Conservation (phyloP, 2,113 vertebrate species). For the Corydoras sp. region DNA sequence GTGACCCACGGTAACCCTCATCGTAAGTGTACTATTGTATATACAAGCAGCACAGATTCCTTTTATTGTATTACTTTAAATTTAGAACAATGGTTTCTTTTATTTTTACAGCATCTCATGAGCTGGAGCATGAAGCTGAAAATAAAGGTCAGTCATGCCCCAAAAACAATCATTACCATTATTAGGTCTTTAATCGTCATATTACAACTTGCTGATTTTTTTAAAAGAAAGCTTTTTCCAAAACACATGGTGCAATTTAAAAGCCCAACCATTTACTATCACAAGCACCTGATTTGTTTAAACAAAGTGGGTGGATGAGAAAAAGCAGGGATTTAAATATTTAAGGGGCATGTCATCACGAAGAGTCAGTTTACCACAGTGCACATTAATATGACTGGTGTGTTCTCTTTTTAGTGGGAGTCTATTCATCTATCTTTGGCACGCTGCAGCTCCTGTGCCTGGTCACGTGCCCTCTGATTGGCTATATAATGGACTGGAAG, state of each 20-base stretch:
- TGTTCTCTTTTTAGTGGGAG: slow-evolving; percentile 59
- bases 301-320: no score
- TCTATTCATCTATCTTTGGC: slow-evolving; percentile 81
- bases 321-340: background rate
- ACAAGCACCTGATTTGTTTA: no score
- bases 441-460: slow-evolving; percentile 82
- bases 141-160: slow-evolving; percentile 39
- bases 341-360: background rate
- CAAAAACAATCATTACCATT: background rate
- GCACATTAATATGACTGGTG: no score
- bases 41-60: background rate
- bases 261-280: no score
- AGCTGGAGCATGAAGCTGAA: slow-evolving; percentile 32
- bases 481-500: slow-evolving; percentile 88
- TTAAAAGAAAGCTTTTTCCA: no score
- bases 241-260: no score
- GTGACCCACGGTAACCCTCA: slow-evolving; percentile 53
- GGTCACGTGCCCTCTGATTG: slow-evolving; percentile 80
- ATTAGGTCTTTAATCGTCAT: no score
- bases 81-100: slow-evolving; percentile 20
- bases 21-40: slow-evolving; percentile 49
- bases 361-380: no score
- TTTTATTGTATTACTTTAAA: background rate
- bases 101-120: slow-evolving; percentile 49
- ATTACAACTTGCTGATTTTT: no score